These are phyloP conservation scores for Channa maculata DNA, from an alignment of 2,113 vertebrate genomes.

Conservation along the genomic window DNA sequence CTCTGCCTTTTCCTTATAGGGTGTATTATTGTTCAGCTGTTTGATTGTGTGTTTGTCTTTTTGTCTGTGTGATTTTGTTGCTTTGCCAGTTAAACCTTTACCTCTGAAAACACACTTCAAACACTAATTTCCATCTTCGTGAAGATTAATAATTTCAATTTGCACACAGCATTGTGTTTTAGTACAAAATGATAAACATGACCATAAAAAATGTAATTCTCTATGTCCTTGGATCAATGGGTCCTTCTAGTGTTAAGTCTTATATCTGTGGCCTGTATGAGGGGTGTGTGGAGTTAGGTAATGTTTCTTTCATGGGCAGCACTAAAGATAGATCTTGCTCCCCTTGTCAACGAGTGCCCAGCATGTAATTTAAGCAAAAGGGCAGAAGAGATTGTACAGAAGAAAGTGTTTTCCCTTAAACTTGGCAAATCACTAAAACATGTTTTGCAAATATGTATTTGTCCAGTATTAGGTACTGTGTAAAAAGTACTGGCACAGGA, in stretches of 20 bases:
- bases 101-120: conserved; percentile 18
- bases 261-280: conserved; percentile 40
- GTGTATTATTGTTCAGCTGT: conserved; percentile 24
- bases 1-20: background rate
- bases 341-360: conserved; percentile 62
- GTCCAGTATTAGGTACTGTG: background rate
- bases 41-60: conserved; percentile 9
- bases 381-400: conserved; percentile 14
- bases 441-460: background rate
- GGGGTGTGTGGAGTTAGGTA: conserved; percentile 66
- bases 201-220: background rate
- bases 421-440: background rate
- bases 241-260: conserved; percentile 18
- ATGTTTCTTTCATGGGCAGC: conserved; percentile 59
- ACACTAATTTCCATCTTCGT: background rate
- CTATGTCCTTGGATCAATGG: conserved; percentile 22
- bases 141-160: conserved; percentile 4
- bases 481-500: background rate
- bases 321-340: conserved; percentile 79
- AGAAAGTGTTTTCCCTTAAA: conserved; percentile 33
- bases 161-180: background rate
- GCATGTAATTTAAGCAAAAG: conserved; percentile 66
- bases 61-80: conserved; percentile 1
- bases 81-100: conserved; percentile 1
- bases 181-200: background rate